Evolutionary conservation across 1,140 invertebrate genomes (phyloP), one percentile per base, ranked within the genome.

Genomic region (Pseudobourletiella spinata): DNA sequence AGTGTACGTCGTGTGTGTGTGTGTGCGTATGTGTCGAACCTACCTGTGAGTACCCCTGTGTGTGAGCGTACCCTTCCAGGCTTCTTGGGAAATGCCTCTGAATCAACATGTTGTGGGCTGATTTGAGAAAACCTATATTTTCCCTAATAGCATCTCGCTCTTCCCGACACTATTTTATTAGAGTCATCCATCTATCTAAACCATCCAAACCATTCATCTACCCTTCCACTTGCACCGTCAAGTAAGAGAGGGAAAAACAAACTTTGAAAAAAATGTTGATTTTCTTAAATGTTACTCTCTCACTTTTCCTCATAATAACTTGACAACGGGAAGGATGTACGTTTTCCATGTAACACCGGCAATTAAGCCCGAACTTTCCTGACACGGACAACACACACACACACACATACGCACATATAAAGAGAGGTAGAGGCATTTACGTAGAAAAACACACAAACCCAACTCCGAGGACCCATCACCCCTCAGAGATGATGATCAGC

Each of bases 141-240:
- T 63, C 20, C 22, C 30, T 52, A 63, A 63, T 63, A 39, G 44
- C 24, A 26, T 51, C 61, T 51, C 20, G 4, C 24, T 1, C 28
- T 18, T 15, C 14, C 51, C 50, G 59, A 43, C 54, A 59, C 61
- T 59, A 63, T 63, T 63, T 63, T 63, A 63, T 63, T 63, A 58
- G 56, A 18, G 18, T 39, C 24, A 18, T 59, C 57, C 28, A 51
- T 51, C 48, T 51, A 8, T 46, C 18, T 20, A 46, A n/a, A 46
- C 6, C 6, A 46, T 46, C 44, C 6, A 18, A 22, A 51, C 22
- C 48, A 51, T 51, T 26, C 44, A 48, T 48, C 44, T 48, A 48
- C 14, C 44, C 44, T 22, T 48, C 44, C 44, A 48, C 22, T 48
- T 48, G 22, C 18, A 48, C 44, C 44, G 11, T 48, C 44, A 48